Base-by-base conservation (phyloP, 2,888 invertebrate genomes). In the Trichopoda pennipes region DNA sequence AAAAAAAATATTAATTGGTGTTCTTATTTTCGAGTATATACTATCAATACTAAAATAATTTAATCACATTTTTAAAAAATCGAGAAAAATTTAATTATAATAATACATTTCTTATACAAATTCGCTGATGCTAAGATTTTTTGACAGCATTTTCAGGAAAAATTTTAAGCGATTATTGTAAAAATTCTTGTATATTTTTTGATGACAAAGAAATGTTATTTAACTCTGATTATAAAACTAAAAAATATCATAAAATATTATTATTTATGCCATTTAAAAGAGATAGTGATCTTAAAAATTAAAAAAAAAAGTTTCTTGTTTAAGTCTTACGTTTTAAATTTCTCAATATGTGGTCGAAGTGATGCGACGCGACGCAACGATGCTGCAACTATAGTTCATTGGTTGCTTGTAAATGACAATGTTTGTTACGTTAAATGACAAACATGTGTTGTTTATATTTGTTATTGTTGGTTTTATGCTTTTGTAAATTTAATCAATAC, bases 301-400 rank as follows among this genome's bases (percentile, higher is more conserved):
- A 17, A 64, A 16, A 51, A 1, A 17, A 64, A 16, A 58, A 1
- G 72, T 73, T 68, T 28, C 16, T 68, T 56, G 77, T 51, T 73
- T 60, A 69, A 72, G 51, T 76, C 68, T 72, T 76, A 21, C n/a
- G 61, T 56, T 77, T 49, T 49, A 9, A n/a, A 14, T 17, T 28
- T 17, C 14, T 49, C 2, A 49, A 14, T 17, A 10, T 38, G 42
- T 16, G 38, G 38, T 1, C n/a, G 35, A 19, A 38, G 28, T 8
- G 28, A 28, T 6, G 28, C 7, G 35, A 19, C 49, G 28, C 28
- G 28, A 28, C 6, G 28, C 7, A 23, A 19, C 49, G 38, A 19
- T 44, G 53, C 32, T 73, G 47, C 14, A 14, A 21, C 17, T 17
- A 23, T 42, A n/a, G 19, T 47, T 47, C 42, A 23, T 10, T 49